Evolutionary conservation across 2,797 vertebrate genomes (phyloP), one percentile per base, ranked within the genome.

Genomic region (Podarcis siculus): DNA sequence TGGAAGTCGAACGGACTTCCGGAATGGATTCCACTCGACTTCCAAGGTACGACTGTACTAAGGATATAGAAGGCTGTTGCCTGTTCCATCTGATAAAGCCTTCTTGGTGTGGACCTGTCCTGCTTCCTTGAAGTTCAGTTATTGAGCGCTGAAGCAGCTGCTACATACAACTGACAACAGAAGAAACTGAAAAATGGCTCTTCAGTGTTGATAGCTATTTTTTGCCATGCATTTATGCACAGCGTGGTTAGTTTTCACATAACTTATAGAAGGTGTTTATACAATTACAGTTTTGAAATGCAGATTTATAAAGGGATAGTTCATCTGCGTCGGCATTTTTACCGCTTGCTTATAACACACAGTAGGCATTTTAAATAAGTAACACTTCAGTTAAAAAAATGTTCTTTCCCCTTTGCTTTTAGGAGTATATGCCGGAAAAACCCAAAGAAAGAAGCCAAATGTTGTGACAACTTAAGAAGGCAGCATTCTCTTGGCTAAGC

Each of bases 391-490:
- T 79, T 83, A 37, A 49, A 86, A 91, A 89, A 80, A 86, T 69
- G 2, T 39, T 94, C 30, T 79, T 94, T 95, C 88, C 94, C 69
- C 87, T 95, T 92, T 80, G 15, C 90, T 96, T 94, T 91, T 96
- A 99, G 98, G 98, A 99, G 98, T 94, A 98, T 98, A 96, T 98
- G 97, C 96, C 98, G 97, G 96, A 99, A 98, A 94, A 98, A 98
- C 90, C 98, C 98, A 94, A 96, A 97, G 95, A 98, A 97, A 94
- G 97, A 97, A 95, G 97, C 97, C 95, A 98, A 98, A 96, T 97
- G 97, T 96, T 97, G 97, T 95, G 97, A 97, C 95, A 96, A 97
- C 95, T 96, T 98, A 95, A 98, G 97, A 95, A 93, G 97, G 92
- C 97, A 97, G 30, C 97, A 98, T 93, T 98, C 97, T 0, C 86